A percentile compares a stretch with the other conserved stretches of the same genome.
phyloP scores from a whole-genome alignment of 2,888 invertebrate genomes.

The Drosophila sordidapex region DNA sequence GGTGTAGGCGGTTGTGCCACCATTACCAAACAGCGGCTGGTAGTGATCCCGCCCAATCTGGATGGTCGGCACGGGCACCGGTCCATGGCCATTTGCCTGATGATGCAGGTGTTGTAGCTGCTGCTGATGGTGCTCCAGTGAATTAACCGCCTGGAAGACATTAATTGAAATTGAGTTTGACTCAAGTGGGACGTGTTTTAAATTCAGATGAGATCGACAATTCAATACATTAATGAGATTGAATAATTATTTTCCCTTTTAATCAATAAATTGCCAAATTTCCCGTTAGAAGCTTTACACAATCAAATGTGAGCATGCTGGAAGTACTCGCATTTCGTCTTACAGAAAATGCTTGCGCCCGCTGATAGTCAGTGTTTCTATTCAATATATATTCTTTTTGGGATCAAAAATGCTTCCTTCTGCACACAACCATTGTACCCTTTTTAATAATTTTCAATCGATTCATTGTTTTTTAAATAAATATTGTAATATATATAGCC shows the following conservation, averaged over 20 bases:
- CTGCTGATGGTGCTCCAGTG: conserved; percentile 83
- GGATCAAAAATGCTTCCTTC: too few species aligned
- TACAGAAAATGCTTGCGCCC: too few species aligned
- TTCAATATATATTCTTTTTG: too few species aligned
- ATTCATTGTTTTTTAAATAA: neutral
- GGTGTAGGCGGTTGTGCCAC: conserved; percentile 71
- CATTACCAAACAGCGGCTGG: conserved; percentile 81
- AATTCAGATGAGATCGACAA: neutral
- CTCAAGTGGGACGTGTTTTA: neutral
- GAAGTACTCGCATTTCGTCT: too few species aligned
- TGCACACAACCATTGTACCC: too few species aligned
- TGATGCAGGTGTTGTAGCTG: conserved; percentile 82
- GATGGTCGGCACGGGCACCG: conserved; percentile 81
- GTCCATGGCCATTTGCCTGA: conserved; percentile 70
- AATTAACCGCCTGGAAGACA: conserved; percentile 79
- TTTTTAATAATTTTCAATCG: too few species aligned
- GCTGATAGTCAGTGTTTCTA: too few species aligned
- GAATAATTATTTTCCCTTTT: neutral
- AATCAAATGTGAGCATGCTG: too few species aligned
- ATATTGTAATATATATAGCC: neutral
- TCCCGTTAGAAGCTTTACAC: too few species aligned
- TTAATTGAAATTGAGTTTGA: neutral
- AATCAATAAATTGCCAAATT: too few species aligned
- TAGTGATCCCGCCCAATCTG: conserved; percentile 83
- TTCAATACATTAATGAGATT: neutral